Evolutionary conservation across 2,888 invertebrate genomes (phyloP).

Genomic region (Idaea biselata): DNA sequence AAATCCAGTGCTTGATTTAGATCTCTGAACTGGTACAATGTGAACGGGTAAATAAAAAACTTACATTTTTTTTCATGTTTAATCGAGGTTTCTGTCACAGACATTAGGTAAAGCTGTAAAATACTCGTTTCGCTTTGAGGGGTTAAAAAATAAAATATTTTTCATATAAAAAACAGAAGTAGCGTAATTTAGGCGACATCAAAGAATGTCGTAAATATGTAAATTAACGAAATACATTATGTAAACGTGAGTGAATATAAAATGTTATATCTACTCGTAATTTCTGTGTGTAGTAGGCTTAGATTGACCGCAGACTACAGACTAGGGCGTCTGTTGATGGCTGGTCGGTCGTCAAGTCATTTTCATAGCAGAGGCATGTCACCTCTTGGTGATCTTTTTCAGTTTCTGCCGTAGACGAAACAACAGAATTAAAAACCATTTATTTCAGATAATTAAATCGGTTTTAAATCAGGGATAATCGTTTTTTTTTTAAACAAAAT

Average conservation of each 20-base stretch:
- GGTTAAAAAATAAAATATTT: neutral
- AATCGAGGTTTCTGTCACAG: neutral
- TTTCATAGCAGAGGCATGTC: no score
- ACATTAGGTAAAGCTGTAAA: neutral
- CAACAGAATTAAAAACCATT: no score
- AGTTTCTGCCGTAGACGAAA: no score
- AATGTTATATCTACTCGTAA: slow-evolving; percentile 1
- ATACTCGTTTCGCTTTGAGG: neutral
- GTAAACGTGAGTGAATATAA: slow-evolving; percentile 17
- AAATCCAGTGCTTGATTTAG: no score
- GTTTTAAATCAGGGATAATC: no score
- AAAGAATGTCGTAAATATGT: slow-evolving; percentile 28
- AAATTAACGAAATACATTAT: slow-evolving; percentile 27
- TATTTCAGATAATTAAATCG: no score
- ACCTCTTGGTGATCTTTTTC: no score
- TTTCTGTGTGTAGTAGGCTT: neutral
- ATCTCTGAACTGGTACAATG: no score
- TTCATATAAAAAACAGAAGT: slow-evolving; percentile 1
- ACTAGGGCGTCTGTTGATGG: neutral
- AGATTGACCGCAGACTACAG: neutral
- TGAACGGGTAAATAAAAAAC: no score
- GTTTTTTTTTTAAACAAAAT: no score
- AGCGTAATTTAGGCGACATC: slow-evolving; percentile 14
- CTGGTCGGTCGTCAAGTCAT: neutral
- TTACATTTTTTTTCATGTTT: neutral